Percentiles rank a stretch among this genome's conserved stretches.
These are phyloP conservation scores for Drosophila funebris DNA, from an alignment of 1,140 invertebrate genomes.

Conservation along the genomic window DNA sequence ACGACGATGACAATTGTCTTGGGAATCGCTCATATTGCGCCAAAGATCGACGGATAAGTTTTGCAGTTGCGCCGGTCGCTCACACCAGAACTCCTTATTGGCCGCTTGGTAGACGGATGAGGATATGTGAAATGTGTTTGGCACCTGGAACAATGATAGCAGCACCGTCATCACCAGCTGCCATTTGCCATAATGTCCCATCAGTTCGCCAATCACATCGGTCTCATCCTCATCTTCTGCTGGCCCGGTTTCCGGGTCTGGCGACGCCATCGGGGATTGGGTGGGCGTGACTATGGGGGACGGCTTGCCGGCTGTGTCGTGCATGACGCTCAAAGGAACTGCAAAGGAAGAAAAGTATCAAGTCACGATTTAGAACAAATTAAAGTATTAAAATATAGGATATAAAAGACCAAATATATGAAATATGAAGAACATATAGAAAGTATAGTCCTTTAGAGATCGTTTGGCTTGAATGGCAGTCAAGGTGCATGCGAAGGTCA, in stretches of 20 bases:
- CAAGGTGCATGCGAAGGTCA: slow-evolving; percentile 8
- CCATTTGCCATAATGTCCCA: slow-evolving; percentile 90
- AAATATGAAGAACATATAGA: no score
- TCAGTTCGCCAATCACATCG: slow-evolving; percentile 88
- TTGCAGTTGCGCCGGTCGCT: slow-evolving; percentile 85
- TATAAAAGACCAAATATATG: background rate
- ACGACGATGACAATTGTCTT: slow-evolving; percentile 84
- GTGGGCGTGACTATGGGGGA: slow-evolving; percentile 64
- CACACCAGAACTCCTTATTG: slow-evolving; percentile 87
- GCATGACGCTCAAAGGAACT: slow-evolving; percentile 80
- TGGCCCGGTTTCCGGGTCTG: slow-evolving; percentile 22
- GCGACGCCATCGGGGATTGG: slow-evolving; percentile 55
- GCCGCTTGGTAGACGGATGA: slow-evolving; percentile 87
- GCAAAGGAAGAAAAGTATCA: background rate
- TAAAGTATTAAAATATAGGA: background rate
- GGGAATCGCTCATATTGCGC: slow-evolving; percentile 86
- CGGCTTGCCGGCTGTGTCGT: slow-evolving; percentile 68
- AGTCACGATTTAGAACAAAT: background rate
- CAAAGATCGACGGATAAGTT: slow-evolving; percentile 85
- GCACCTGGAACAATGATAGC: slow-evolving; percentile 89
- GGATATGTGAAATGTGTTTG: slow-evolving; percentile 91
- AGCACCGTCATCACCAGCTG: slow-evolving; percentile 89
- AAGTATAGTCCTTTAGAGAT: background rate
- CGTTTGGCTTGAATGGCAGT: background rate
- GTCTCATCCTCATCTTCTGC: slow-evolving; percentile 84